Evolutionary conservation across 2,888 invertebrate genomes (phyloP).

Genomic region (Thysanoteuthis rhombus): DNA sequence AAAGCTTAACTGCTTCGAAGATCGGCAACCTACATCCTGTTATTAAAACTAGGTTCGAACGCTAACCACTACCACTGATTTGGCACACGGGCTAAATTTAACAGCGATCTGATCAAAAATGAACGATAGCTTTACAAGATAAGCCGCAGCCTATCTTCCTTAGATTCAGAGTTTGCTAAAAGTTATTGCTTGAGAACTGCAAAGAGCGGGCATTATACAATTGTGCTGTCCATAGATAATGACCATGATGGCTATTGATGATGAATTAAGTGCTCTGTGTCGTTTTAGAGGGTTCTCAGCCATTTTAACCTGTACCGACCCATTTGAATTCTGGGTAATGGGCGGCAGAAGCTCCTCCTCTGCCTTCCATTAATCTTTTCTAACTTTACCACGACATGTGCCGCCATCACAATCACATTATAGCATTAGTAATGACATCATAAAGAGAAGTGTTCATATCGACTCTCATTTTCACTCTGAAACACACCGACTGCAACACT

Average conservation of each 20-base stretch:
- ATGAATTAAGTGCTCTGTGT: background rate
- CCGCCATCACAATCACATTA: background rate
- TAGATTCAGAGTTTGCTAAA: background rate
- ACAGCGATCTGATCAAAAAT: too few species aligned
- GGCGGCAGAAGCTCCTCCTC: background rate
- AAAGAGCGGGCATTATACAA: background rate
- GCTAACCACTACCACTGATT: too few species aligned
- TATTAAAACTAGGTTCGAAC: too few species aligned
- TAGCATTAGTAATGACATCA: background rate
- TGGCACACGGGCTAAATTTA: too few species aligned
- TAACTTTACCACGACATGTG: background rate
- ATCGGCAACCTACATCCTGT: too few species aligned
- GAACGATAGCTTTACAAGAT: too few species aligned
- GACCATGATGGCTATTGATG: background rate
- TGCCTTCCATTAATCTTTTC: background rate
- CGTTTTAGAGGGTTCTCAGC: background rate
- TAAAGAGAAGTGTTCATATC: background rate
- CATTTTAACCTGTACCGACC: background rate
- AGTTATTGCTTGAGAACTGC: background rate
- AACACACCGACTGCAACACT: background rate
- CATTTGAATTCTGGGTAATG: background rate
- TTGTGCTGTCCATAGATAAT: background rate
- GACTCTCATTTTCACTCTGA: background rate
- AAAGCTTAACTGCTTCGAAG: too few species aligned
- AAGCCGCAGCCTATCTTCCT: background rate